Evolutionary conservation across 2,888 invertebrate species (phyloP), one percentile per base, ranked within the genome.

Genomic region (Rhopalosiphum nymphaeae): DNA sequence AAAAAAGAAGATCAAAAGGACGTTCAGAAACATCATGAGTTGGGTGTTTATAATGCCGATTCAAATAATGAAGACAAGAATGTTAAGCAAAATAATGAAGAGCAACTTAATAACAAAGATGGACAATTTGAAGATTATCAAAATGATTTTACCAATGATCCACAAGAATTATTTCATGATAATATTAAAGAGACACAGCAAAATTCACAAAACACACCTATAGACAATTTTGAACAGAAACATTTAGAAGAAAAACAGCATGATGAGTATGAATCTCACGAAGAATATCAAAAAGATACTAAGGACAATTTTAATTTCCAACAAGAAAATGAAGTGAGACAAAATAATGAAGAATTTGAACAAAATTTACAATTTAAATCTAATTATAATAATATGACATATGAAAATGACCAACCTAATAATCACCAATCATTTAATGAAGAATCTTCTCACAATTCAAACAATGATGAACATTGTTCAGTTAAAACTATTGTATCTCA

Each of bases 341-440:
- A 91, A 91, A 94, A 91, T 53, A 16, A 87, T 29, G n/a, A 85
- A 49, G 29, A 67, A 42, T 90, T 84, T 57, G 85, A 42, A 91
- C 90, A 94, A 36, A 90, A 90, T 26, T 29, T 84, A 84, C 56
- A 89, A 26, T 44, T 67, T 26, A 36, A 86, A 29, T 11, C 57
- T 21, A 36, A 46, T 49, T 57, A 26, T 84, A 36, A 29, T 90
- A 53, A 53, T 29, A 36, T 5, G 2, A n/a, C n/a, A n/a, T 42
- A 61, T 42, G 42, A 94, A 36, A 61, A 57, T 44, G 36, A 91
- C 36, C 26, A 3, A 42, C 25, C n/a, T 29, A 67, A 89, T 90
- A 85, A 90, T 26, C 53, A 90, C 10, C 84, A 90, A 85, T 61
- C 89, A 21, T 57, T 49, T 25, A 36, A 49, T 53, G 53, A 86